phyloP scores from a whole-genome alignment of 2,797 vertebrate species.

The Gadopsis bispinosus region DNA sequence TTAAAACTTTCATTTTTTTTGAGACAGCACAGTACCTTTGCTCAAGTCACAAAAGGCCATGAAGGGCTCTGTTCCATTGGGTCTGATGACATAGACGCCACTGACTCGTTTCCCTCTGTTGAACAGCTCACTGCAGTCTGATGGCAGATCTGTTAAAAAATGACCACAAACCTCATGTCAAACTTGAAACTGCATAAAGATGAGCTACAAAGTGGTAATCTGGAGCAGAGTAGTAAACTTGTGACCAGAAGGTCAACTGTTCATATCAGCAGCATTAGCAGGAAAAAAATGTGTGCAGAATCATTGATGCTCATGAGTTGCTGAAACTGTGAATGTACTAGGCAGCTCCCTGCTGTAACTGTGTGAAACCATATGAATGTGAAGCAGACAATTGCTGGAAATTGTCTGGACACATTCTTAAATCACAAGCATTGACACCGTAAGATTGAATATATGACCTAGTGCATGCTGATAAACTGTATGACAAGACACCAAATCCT shows the following conservation, averaged over 20 bases:
- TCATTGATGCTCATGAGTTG: constrained; percentile 1
- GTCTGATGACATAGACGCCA: constrained; percentile 88
- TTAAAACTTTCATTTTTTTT: neutral
- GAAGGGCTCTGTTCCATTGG: constrained; percentile 85
- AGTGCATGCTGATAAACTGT: neutral
- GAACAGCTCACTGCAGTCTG: constrained; percentile 89
- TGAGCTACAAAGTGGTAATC: neutral
- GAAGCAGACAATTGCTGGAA: constrained; percentile 18
- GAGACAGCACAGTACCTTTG: constrained; percentile 79
- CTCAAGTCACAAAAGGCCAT: constrained; percentile 90
- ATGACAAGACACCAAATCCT: neutral
- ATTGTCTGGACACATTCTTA: constrained; percentile 2
- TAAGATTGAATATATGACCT: neutral
- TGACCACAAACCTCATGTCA: constrained; percentile 13
- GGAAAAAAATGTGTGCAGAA: neutral
- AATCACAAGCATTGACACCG: constrained; percentile 1
- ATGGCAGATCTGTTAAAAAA: constrained; percentile 81
- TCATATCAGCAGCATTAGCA: constrained; percentile 1
- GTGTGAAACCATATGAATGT: neutral
- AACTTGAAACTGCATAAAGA: neutral
- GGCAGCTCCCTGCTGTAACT: neutral
- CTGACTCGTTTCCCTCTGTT: constrained; percentile 79
- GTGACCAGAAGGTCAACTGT: neutral
- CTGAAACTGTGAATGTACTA: neutral
- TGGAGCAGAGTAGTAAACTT: constrained; percentile 4